Evolutionary conservation across 2,888 invertebrate genomes (phyloP), one percentile per base, ranked within the genome.

Genomic region (Drosophila nr. perissopoda): DNA sequence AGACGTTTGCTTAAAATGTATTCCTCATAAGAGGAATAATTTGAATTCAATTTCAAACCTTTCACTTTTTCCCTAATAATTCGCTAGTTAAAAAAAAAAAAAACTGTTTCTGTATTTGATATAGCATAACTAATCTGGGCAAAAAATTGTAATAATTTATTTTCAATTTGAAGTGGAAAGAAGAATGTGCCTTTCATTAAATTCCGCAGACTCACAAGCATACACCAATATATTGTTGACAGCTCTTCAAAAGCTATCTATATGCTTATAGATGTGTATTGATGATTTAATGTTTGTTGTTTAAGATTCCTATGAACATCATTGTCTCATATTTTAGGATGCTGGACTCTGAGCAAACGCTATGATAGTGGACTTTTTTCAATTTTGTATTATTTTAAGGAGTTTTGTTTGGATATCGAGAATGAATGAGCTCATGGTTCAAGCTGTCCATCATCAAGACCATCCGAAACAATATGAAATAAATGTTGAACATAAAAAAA

Each of bases 401-500:
- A 58, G 11, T 36, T 51, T n/a, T 66, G 29, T 29, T 53, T 69
- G 2, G 18, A 25, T 31, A 33, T 29, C 11, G 16, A 38, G 82
- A 67, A 54, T 36, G 67, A 54, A 59, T 65, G 36, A 53, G 52
- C 63, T 60, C 33, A 54, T 29, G 53, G 62, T 31, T 42, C 52
- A 42, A 38, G 59, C 51, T 62, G 70, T 52, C 64, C 65, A 63
- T 73, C 79, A 65, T 64, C 64, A 56, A 63, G 33, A 64, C 53
- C 70, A 69, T 63, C 52, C 36, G 52, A 66, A 74, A 56, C 58
- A 65, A 65, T 67, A 70, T 82, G 53, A 79, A 88, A 88, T 84
- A 89, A 88, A 89, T 84, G 90, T 85, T 82, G 16, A 84, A 76
- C 82, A 82, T 76, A 54, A 59, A 79, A 82, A 67, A 48, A 59